Conservation (phyloP, 2,888 invertebrate genomes). For the Ennomos fuscantarius region DNA sequence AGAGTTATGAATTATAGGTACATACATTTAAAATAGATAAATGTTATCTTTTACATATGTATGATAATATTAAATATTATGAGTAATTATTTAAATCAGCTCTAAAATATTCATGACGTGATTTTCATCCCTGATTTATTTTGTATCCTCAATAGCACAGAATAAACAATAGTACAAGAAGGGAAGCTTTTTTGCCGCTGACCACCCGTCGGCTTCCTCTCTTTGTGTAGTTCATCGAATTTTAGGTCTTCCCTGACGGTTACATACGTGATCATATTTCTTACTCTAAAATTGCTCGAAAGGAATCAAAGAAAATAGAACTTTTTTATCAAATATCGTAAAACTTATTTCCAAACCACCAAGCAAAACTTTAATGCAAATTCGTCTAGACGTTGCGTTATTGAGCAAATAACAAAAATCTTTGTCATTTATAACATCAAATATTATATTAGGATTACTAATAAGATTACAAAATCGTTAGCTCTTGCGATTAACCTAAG, state of each 20-base stretch:
- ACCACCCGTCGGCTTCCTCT: constrained; percentile 78
- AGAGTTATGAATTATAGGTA: no score
- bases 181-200: constrained; percentile 73
- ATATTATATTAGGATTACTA: constrained; percentile 1
- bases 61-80: no score
- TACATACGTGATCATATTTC: constrained; percentile 43
- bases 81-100: constrained; percentile 19
- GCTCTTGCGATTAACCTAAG: constrained; percentile 20
- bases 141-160: constrained; percentile 51
- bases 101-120: constrained; percentile 30
- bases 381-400: no score
- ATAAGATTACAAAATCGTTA: constrained; percentile 7
- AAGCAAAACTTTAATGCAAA: no score
- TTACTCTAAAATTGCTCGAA: no score
- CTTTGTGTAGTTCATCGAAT: constrained; percentile 77
- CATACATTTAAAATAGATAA: no score
- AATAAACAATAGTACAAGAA: constrained; percentile 3
- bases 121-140: constrained; percentile 45
- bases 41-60: no score
- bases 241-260: constrained; percentile 63
- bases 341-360: no score
- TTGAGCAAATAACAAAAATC: no score
- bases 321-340: no score
- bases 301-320: no score
- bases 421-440: no score